Evolutionary conservation across 2,888 invertebrate species (phyloP).

Genomic region (Phania funesta): DNA sequence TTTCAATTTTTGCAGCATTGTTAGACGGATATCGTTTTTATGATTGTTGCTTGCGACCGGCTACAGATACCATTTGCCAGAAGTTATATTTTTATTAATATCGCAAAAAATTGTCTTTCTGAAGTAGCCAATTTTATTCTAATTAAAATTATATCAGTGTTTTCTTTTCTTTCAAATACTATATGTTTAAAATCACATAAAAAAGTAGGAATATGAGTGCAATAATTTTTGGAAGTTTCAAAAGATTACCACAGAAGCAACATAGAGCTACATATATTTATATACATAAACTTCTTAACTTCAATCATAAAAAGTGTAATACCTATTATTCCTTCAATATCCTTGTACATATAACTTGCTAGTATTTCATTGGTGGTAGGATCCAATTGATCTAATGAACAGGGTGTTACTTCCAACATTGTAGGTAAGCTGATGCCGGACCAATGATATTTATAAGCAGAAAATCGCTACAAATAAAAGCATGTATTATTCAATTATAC

Average conservation of each 20-base stretch:
- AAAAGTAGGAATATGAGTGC: no score
- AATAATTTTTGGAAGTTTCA: no score
- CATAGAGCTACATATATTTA: background rate
- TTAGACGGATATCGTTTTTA: no score
- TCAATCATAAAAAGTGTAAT: slow-evolving; percentile 70
- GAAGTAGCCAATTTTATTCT: no score
- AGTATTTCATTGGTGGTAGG: slow-evolving; percentile 90
- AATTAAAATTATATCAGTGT: no score
- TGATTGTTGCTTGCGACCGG: no score
- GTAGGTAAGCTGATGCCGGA: slow-evolving; percentile 94
- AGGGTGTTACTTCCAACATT: slow-evolving; percentile 94
- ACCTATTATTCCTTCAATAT: slow-evolving; percentile 88
- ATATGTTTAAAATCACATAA: no score
- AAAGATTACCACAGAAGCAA: background rate
- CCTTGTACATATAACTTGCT: slow-evolving; percentile 92
- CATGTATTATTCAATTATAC: background rate
- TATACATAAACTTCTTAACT: background rate
- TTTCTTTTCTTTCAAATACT: no score
- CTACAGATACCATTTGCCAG: no score
- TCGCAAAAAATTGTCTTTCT: no score
- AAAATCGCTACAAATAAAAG: slow-evolving; percentile 84
- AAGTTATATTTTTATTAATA: no score
- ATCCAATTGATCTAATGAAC: slow-evolving; percentile 95
- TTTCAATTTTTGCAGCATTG: no score
- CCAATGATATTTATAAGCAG: slow-evolving; percentile 98